Evolutionary conservation across 2,113 vertebrate species (phyloP), one percentile per base, ranked within the genome.

Genomic region (Channa argus): DNA sequence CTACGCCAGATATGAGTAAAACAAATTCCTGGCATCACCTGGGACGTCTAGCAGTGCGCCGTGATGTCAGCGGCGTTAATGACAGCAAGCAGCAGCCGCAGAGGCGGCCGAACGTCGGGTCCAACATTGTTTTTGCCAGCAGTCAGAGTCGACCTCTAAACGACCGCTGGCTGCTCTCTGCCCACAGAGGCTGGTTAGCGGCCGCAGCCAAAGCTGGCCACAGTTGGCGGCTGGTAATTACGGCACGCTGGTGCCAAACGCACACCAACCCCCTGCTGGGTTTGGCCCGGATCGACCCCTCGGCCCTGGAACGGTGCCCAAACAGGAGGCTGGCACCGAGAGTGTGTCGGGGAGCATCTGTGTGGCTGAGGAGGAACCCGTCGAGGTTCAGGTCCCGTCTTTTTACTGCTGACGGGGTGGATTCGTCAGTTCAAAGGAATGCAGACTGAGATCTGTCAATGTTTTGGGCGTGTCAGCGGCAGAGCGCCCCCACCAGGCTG

Each of bases 171-270:
- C 44, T 13, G 38, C 63, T 11, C 4, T 15, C 62, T 34, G 59
- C 43, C 59, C 33, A 5, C 3, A 36, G 59, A 36, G 24, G 24
- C 59, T 12, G 62, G 52, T n/a, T 2, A 46, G 51, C 54, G 0
- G 54, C 54, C 24, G 52, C 63, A 53, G 66, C 63, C 66, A 41
- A 50, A 60, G 37, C 52, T 2, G 46, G n/a, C 55, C 33, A 36
- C 33, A 0, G 59, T 34, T 13, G 59, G 58, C 58, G 2, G 41
- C 41, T 1, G 34, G 39, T 52, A 60, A 51, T 60, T 41, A 60
- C 36, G 14, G 67, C 63, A 37, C 24, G 15, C 38, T 24, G 24
- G 24, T 24, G 24, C 24, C 24, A 24, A 24, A 8, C 38, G 24
- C 24, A 24, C 24, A 1, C 6, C 15, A 15, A 9, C 51, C 33